Evolutionary conservation across 1,140 invertebrate genomes (phyloP).

Genomic region (Pissodes strobi): DNA sequence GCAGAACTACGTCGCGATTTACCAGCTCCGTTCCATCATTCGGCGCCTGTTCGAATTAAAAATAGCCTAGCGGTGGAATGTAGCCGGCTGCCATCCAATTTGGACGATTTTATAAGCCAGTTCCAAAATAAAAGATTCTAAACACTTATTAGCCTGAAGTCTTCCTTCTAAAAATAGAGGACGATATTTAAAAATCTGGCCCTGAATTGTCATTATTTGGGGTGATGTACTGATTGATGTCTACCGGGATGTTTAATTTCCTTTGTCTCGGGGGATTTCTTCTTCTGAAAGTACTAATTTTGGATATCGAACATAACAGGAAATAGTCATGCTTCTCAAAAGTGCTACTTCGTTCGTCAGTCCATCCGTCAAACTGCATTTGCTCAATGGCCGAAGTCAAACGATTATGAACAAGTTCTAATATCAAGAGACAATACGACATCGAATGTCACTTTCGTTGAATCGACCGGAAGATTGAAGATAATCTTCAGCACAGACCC

Average conservation of each 20-base stretch:
- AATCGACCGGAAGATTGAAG: too few relatives aligned
- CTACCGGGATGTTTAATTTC: not conserved
- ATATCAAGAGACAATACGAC: too few relatives aligned
- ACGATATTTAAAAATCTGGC: not conserved
- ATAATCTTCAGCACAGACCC: too few relatives aligned
- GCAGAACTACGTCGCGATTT: not conserved
- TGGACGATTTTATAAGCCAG: slow-evolving; percentile 1
- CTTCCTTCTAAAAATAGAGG: not conserved
- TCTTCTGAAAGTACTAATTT: not conserved
- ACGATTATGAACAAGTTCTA: too few relatives aligned
- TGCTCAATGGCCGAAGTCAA: too few relatives aligned
- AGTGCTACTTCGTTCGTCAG: too few relatives aligned
- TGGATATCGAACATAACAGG: not conserved
- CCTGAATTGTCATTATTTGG: not conserved
- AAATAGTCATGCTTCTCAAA: not conserved
- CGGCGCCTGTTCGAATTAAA: slow-evolving; percentile 25
- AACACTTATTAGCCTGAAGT: not conserved
- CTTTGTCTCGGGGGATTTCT: not conserved
- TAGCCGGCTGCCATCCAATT: not conserved
- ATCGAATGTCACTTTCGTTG: too few relatives aligned
- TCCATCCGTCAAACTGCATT: too few relatives aligned
- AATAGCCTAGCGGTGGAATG: slow-evolving; percentile 13
- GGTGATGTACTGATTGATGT: not conserved
- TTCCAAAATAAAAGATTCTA: slow-evolving; percentile 1
- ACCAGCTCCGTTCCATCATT: slow-evolving; percentile 6